Base-by-base conservation (phyloP, 2,888 invertebrate species). In the Disparrhopalites patrizii region DNA sequence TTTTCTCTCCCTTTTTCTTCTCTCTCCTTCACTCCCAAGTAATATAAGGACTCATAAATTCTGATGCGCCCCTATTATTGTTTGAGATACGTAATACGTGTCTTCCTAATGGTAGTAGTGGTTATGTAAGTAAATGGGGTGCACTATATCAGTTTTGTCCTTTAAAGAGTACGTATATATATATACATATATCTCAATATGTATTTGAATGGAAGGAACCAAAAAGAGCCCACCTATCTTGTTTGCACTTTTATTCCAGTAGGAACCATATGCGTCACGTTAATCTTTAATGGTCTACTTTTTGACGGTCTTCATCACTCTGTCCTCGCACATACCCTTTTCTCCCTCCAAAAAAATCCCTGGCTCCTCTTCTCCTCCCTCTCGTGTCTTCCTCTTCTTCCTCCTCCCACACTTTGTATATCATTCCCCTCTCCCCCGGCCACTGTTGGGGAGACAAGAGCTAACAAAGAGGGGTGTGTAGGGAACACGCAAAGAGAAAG, bases 261-360 rank as follows among this genome's bases (percentile, higher is more conserved):
- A n/a, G 58, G 61, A 61, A 61, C 61, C 61, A 51, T 61, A 61
- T 61, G 61, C 36, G 50, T 38, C 51, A 30, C 51, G 61, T 61
- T 61, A 61, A 61, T 61, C 51, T 61, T 51, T 61, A 61, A 61
- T 61, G 51, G 51, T 51, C 50, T 51, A 31, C 61, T 61, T n/a
- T n/a, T 61, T 61, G 61, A 61, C 61, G 61, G 61, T 61, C 61
- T 61, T 51, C 61, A 61, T 61, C 61, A 61, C 38, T 31, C 61
- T 36, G 60, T 61, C 61, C 33, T n/a, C n/a, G n/a, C n/a, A n/a
- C n/a, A n/a, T n/a, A n/a, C n/a, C n/a, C n/a, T 52, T 36, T 36
- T 30, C 52, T 51, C 51, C 52, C 18, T 61, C 36, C 51, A 61
- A 61, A n/a, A n/a, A n/a, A n/a, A n/a, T n/a, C n/a, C n/a, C n/a